Evolutionary conservation across 1,140 invertebrate species (phyloP), one percentile per base, ranked within the genome.

Genomic region (Cydia amplana): DNA sequence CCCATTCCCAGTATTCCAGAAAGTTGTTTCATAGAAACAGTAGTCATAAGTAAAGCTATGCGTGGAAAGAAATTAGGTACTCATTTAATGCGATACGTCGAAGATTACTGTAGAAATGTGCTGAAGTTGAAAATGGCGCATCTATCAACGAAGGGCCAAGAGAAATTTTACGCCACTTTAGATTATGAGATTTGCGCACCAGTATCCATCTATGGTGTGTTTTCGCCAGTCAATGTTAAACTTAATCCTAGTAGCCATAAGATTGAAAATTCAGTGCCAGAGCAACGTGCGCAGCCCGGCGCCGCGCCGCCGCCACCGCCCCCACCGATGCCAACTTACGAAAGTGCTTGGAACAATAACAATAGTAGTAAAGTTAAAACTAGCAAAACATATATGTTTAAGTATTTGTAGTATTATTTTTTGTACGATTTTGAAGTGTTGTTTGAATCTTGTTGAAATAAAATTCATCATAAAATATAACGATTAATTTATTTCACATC

Each of bases 21-120:
- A 40, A 95, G 95, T 77, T 97, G 96, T 89, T 96, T 96, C 81
- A 92, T 97, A 72, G 96, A 97, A 93, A 96, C 96, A 72, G 96
- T 97, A 80, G 95, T 97, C 12, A 96, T 97, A 80, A 94, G 95
- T 74, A 94, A 94, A 89, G 85, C 89, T 2, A 93, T 94, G 79
- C 93, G 96, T 77, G 95, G 95, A n/a, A 95, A 95, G 90, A 96
- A 95, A 80, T 93, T 96, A 75, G 96, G 96, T 28, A 95, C 95
- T 80, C 92, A 94, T 83, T 90, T 97, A 73, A 95, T 97, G 94
- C 94, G 92, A 63, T 93, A 95, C 83, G 93, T 94, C 28, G 96
- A 97, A 91, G 93, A 96, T 75, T 96, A 96, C 93, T 94, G 94
- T 83, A 91, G 94, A 91, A 85, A 93, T 79, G 89, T 93, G 55